phyloP scores from a whole-genome alignment of 2,888 invertebrate genomes.

The Bembecia ichneumoniformis region DNA sequence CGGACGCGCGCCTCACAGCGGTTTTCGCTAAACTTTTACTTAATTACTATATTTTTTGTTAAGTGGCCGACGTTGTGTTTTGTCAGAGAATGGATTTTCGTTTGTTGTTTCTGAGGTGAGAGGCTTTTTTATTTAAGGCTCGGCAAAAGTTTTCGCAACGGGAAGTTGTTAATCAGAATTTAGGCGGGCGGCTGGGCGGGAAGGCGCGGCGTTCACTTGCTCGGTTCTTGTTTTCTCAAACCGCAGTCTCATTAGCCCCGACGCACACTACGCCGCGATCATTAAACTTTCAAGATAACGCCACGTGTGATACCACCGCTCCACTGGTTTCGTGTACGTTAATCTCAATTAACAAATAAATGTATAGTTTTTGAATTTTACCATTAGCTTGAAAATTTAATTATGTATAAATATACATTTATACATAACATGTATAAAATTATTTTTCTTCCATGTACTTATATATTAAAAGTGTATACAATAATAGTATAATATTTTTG shows the following conservation, averaged over 20 bases:
- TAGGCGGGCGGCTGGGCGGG: slow-evolving; percentile 19
- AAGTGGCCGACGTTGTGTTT: slow-evolving; percentile 34
- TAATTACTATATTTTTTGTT: slow-evolving; percentile 18
- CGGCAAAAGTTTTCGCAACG: slow-evolving; percentile 23
- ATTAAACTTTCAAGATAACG: slow-evolving; percentile 57
- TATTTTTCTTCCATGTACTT: too few species aligned
- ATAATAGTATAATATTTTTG: too few species aligned
- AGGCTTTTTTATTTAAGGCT: slow-evolving; percentile 28
- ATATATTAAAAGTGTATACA: too few species aligned
- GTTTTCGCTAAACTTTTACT: slow-evolving; percentile 50
- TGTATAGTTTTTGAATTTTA: too few species aligned
- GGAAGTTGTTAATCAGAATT: slow-evolving; percentile 17
- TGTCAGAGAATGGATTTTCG: slow-evolving; percentile 19
- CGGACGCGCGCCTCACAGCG: slow-evolving; percentile 65
- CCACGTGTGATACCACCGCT: slow-evolving; percentile 8
- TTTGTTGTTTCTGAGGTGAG: slow-evolving; percentile 5
- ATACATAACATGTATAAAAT: too few species aligned
- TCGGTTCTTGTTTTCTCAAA: slow-evolving; percentile 52
- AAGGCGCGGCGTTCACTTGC: slow-evolving; percentile 29
- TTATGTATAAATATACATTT: too few species aligned
- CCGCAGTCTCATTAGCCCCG: slow-evolving; percentile 67
- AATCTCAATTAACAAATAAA: too few species aligned
- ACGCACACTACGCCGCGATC: slow-evolving; percentile 57
- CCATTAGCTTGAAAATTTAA: too few species aligned
- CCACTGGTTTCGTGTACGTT: too few species aligned